Percentiles rank a stretch among this genome's conserved stretches.
These are phyloP conservation scores for Tetramorium bicarinatum DNA, from an alignment of 2,888 invertebrate species.

Conservation along the genomic window DNA sequence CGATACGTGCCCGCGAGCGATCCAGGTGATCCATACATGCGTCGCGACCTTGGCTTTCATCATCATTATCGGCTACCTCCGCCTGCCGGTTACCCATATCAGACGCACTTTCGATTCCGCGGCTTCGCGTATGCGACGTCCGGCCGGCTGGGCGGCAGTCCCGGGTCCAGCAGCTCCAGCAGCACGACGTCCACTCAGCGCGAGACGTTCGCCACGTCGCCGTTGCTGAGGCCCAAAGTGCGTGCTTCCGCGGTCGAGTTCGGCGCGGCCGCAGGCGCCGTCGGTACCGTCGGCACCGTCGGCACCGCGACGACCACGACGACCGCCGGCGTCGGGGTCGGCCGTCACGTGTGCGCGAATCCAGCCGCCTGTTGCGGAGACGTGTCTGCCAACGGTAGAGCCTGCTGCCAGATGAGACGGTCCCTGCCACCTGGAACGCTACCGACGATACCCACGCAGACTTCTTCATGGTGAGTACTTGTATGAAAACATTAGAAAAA, in stretches of 20 bases:
- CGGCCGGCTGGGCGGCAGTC: conserved; percentile 84
- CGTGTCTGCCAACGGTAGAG: conserved; percentile 75
- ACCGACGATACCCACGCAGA: conserved; percentile 81
- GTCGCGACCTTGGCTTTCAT: conserved; percentile 88
- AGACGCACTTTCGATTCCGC: conserved; percentile 84
- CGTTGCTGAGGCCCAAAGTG: conserved; percentile 85
- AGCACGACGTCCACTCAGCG: conserved; percentile 85
- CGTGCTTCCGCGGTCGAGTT: conserved; percentile 85
- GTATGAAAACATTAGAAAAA: too few species aligned
- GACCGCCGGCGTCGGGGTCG: conserved; percentile 65
- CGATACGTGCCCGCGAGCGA: conserved; percentile 89
- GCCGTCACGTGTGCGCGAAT: conserved; percentile 77
- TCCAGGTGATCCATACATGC: conserved; percentile 88
- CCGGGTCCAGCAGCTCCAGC: conserved; percentile 87
- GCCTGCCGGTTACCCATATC: conserved; percentile 82
- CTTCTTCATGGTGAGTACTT: conserved; percentile 83
- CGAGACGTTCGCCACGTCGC: conserved; percentile 85
- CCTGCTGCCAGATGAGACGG: conserved; percentile 88
- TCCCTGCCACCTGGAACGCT: conserved; percentile 88
- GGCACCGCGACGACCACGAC: conserved; percentile 40
- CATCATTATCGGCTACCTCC: conserved; percentile 88
- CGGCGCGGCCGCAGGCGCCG: conserved; percentile 72
- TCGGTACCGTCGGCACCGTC: conserved; percentile 70
- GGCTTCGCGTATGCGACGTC: conserved; percentile 85
- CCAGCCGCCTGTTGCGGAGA: conserved; percentile 80